phyloP scores from a whole-genome alignment of 1,140 invertebrate species.

The Papilio polytes region DNA sequence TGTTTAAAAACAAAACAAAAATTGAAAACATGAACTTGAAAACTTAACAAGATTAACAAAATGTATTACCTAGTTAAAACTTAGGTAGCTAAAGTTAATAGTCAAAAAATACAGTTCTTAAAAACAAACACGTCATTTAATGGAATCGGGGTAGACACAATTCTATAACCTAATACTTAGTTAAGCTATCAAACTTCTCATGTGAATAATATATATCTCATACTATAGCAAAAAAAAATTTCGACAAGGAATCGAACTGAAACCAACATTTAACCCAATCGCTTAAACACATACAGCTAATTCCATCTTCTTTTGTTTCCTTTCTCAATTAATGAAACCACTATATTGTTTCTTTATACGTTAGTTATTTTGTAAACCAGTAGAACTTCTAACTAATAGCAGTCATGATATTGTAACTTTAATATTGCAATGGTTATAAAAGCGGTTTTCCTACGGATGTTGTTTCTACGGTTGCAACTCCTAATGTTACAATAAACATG shows the following conservation, averaged over 20 bases:
- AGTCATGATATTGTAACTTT: not conserved
- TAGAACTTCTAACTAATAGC: not conserved
- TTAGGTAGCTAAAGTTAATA: too few relatives aligned
- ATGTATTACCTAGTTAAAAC: too few relatives aligned
- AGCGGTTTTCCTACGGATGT: not conserved
- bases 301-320: not conserved
- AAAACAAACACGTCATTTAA: too few relatives aligned
- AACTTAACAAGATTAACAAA: not conserved
- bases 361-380: not conserved
- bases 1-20: not conserved
- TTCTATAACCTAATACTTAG: too few relatives aligned
- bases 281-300: not conserved
- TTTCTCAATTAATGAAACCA: not conserved
- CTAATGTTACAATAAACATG: not conserved
- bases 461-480: not conserved
- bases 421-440: slow-evolving; percentile 7
- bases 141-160: too few relatives aligned
- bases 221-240: not conserved
- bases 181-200: too few relatives aligned
- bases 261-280: not conserved
- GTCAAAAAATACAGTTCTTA: too few relatives aligned
- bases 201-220: too few relatives aligned
- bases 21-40: not conserved
- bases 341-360: not conserved
- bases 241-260: not conserved